Evolutionary conservation across 2,113 vertebrate species (phyloP).

Genomic region (Prunella fulvescens): DNA sequence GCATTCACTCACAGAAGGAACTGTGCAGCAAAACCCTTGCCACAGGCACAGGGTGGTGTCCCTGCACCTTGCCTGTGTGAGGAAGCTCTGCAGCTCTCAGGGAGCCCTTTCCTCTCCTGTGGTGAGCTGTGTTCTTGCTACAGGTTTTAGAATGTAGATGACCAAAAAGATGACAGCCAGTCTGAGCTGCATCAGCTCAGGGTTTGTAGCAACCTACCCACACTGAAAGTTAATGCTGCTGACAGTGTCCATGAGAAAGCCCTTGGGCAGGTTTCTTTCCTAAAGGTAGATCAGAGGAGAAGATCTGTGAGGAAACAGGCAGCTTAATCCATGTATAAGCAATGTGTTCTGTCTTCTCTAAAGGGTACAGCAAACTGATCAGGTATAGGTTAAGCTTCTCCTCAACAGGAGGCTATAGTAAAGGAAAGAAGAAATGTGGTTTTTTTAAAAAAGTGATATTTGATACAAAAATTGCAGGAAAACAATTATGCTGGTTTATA

Average conservation of each 20-base stretch:
- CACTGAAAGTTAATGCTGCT: not conserved
- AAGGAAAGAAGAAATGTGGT: not conserved
- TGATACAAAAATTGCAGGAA: slow-evolving; percentile 42
- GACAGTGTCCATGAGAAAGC: not conserved
- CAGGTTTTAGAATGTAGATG: not conserved
- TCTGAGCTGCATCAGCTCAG: not conserved
- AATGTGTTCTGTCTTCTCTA: not conserved
- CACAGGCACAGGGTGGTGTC: not conserved
- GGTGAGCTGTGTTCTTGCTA: not conserved
- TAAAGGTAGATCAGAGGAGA: not conserved
- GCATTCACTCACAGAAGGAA: not conserved
- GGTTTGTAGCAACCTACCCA: not conserved
- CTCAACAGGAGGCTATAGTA: not conserved
- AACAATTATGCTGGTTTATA: not conserved
- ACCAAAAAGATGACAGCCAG: not conserved
- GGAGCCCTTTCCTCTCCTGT: not conserved
- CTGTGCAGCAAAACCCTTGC: not conserved
- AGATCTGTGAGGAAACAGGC: not conserved
- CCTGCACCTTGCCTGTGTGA: not conserved
- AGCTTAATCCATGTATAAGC: not conserved
- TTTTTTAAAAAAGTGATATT: not conserved
- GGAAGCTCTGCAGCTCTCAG: not conserved
- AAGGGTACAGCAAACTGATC: not conserved
- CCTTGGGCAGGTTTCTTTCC: not conserved
- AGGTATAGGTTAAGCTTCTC: not conserved